Conservation (phyloP, 1,140 invertebrate species). For the Caenorhabditis inopinata region DNA sequence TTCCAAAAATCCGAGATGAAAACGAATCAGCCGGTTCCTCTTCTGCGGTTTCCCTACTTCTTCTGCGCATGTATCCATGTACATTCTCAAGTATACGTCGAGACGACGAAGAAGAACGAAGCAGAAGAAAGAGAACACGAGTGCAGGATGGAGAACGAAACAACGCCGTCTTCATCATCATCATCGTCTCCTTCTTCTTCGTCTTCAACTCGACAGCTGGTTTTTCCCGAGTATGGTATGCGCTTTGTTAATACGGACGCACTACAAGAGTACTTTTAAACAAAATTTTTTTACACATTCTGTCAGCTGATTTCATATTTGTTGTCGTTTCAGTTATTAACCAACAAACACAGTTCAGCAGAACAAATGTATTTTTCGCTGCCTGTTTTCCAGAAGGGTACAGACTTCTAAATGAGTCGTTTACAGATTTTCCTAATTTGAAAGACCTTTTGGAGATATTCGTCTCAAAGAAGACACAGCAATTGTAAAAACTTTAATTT, state of each 20-base stretch:
- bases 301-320: slow-evolving; percentile 16
- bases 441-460: no score
- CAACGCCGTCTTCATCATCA: no score
- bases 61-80: slow-evolving; percentile 15
- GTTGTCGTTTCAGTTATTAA: neutral
- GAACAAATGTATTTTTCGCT: no score
- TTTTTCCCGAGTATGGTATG: slow-evolving; percentile 6
- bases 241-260: neutral
- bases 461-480: no score
- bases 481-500: no score
- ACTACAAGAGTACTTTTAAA: neutral
- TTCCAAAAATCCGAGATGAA: slow-evolving; percentile 29
- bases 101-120: neutral
- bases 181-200: neutral
- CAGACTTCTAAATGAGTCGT: no score
- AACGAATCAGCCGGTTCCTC: slow-evolving; percentile 18
- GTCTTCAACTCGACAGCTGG: neutral
- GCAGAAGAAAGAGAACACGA: neutral
- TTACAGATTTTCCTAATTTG: no score
- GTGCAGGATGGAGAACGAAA: slow-evolving; percentile 3
- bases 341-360: neutral
- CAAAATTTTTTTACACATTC: neutral
- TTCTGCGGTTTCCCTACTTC: neutral
- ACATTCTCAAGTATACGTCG: slow-evolving; percentile 8
- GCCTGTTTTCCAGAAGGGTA: no score